phyloP scores from a whole-genome alignment of 2,888 invertebrate genomes.

The Eucriotettix oculatus region DNA sequence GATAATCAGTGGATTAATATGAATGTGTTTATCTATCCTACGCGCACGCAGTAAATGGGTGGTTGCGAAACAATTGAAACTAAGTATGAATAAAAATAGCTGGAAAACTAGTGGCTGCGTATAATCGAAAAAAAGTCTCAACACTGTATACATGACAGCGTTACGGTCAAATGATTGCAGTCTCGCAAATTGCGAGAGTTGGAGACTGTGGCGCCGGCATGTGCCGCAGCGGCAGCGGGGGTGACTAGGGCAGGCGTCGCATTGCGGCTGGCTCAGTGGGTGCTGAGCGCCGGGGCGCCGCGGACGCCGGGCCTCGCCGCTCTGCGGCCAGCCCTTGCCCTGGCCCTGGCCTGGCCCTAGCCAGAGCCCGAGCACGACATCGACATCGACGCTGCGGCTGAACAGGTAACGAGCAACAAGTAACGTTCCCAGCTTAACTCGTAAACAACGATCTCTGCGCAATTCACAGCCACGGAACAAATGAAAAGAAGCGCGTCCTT shows the following conservation, averaged over 20 bases:
- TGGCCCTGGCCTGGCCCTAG: too few relatives aligned
- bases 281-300: not conserved
- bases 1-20: too few relatives aligned
- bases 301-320: not conserved
- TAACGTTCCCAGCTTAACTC: not conserved
- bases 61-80: too few relatives aligned
- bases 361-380: not conserved
- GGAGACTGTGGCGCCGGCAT: not conserved
- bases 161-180: too few relatives aligned
- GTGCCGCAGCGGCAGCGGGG: not conserved
- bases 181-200: not conserved
- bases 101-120: too few relatives aligned
- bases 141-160: too few relatives aligned
- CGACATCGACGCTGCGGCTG: not conserved
- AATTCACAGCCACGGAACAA: not conserved
- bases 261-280: not conserved
- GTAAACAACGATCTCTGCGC: not conserved
- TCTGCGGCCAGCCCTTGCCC: not conserved
- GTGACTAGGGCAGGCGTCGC: not conserved
- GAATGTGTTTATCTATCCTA: too few relatives aligned
- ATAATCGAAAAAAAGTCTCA: too few relatives aligned
- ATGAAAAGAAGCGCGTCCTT: not conserved
- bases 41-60: too few relatives aligned
- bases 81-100: too few relatives aligned
- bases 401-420: not conserved